Base-by-base conservation (phyloP, 1,140 invertebrate genomes). In the Parasteatoda tepidariorum region DNA sequence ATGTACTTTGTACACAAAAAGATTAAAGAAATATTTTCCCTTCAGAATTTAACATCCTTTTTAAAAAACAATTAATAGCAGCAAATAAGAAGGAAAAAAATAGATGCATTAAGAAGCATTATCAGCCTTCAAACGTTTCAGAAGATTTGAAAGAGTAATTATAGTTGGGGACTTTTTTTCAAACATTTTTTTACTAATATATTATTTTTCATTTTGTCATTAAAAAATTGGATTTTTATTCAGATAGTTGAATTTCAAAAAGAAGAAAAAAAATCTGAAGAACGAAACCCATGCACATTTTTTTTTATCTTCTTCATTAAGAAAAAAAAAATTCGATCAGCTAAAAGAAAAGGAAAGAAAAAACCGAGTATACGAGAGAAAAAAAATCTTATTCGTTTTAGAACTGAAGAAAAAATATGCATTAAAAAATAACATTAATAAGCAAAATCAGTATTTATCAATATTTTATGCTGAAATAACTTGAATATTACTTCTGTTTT, bases 81-180 rank as follows among this genome's bases (percentile, higher is more conserved):
- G 48, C 28, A 79, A 67, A 82, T 68, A 48, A 24, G 41, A 33
- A 73, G 73, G 73, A 61, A 75, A 75, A 75, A 55, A 82, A 82
- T 82, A 70, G 68, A 68, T 70, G 67, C 66, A 82, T 70, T 70
- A 82, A 82, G 67, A 41, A 70, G 78, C 66, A 82, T 82, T 82
- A 82, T 82, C 78, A 70, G 41, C 55, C 55, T 70, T 64, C 54
- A 66, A 67, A 79, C 64, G 76, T 67, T 79, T 79, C 68, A 57
- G 54, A 82, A 82, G 78, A 82, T 82, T 82, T 82, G 68, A 82
- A 82, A 82, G 66, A 82, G 78, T 82, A 82, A 82, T 82, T 70
- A 82, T 61, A 67, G 73, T 48, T 57, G 54, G 78, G 38, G 78
- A 24, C 22, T 71, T 82, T 70, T 82, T 71, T 41, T 82, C 15